Conservation (phyloP, 2,888 invertebrate species). For the Amblyteles armatorius region DNA sequence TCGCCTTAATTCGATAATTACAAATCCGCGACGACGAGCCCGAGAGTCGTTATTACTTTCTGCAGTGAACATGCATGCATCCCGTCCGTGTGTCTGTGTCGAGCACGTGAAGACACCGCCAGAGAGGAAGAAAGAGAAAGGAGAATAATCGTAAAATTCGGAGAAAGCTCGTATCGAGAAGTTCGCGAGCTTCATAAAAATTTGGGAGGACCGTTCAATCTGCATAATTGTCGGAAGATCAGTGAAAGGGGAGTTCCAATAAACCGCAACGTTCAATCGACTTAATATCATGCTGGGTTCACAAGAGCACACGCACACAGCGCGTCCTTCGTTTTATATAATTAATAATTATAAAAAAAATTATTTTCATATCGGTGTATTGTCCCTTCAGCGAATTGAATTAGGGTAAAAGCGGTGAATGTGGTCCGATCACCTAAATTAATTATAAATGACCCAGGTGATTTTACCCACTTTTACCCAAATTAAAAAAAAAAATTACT, state of each 20-base stretch:
- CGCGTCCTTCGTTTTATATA: not conserved
- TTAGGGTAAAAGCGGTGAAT: too few species aligned
- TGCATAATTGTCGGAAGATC: constrained; percentile 50
- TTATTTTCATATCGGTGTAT: too few species aligned
- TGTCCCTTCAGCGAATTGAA: too few species aligned
- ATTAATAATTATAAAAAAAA: too few species aligned
- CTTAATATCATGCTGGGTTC: not conserved
- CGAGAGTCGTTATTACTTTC: constrained; percentile 62
- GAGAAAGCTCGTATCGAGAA: constrained; percentile 51
- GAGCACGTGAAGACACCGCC: constrained; percentile 1
- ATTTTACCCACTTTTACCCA: too few species aligned
- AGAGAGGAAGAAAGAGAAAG: constrained; percentile 35
- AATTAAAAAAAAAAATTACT: too few species aligned
- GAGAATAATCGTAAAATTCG: constrained; percentile 39
- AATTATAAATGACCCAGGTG: too few species aligned
- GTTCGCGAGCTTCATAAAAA: constrained; percentile 13
- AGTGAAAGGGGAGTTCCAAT: constrained; percentile 30
- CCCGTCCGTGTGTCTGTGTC: not conserved
- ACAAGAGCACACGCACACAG: not conserved
- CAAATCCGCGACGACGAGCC: constrained; percentile 54
- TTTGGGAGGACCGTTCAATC: constrained; percentile 31
- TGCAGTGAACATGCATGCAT: constrained; percentile 45
- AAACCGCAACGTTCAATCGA: not conserved
- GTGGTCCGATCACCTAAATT: too few species aligned
- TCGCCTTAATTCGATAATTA: constrained; percentile 64